Evolutionary conservation across 2,888 invertebrate genomes (phyloP).

Genomic region (Cantharis rufa): DNA sequence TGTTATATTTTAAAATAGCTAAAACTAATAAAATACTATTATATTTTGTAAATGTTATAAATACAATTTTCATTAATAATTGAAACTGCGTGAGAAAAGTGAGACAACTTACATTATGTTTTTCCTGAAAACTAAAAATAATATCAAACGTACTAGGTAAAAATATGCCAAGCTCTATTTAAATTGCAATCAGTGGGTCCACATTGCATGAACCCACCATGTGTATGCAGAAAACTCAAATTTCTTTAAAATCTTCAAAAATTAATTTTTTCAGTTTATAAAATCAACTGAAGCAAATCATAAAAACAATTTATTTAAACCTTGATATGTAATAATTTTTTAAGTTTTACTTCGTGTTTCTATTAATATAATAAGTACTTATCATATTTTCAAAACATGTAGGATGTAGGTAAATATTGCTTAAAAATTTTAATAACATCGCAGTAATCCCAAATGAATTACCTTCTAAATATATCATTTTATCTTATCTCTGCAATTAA

Average conservation of each 20-base stretch:
- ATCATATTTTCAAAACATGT: not conserved
- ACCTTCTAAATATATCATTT: not conserved
- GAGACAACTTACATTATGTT: not conserved
- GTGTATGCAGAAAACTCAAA: not conserved
- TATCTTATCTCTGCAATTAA: not conserved
- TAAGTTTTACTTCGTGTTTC: not conserved
- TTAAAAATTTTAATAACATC: not conserved
- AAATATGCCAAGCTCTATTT: not conserved
- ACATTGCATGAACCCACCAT: not conserved
- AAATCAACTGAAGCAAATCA: not conserved
- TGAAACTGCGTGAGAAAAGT: not conserved
- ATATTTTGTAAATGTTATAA: not conserved
- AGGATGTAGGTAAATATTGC: not conserved
- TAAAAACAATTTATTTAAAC: not conserved
- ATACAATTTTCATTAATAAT: not conserved
- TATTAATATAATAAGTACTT: too few relatives aligned
- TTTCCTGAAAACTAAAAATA: not conserved
- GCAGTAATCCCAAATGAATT: not conserved
- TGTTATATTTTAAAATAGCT: too few relatives aligned
- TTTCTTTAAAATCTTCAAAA: not conserved
- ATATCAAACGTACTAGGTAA: not conserved
- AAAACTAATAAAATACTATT: too few relatives aligned
- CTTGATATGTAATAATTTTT: not conserved
- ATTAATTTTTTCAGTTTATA: not conserved
- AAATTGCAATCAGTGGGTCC: not conserved